These are phyloP conservation scores for Ichneumon xanthorius DNA, from an alignment of 2,888 invertebrate genomes.

Conservation along the genomic window DNA sequence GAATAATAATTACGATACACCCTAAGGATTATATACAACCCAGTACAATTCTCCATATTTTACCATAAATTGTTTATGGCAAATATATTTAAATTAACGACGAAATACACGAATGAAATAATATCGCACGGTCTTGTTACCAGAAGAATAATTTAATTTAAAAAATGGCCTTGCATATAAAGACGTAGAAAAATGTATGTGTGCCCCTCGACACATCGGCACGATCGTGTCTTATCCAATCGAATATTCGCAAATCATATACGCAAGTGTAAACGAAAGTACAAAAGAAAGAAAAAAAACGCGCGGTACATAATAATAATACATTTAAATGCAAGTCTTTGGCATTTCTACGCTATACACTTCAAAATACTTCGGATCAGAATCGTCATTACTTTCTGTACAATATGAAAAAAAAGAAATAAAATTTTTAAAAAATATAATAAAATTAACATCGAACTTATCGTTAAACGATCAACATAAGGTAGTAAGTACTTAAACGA, in stretches of 20 bases:
- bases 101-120: conserved; percentile 15
- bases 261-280: conserved; percentile 40
- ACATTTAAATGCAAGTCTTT: conserved; percentile 83
- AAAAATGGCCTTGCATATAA: conserved; percentile 13
- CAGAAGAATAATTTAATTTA: conserved; percentile 22
- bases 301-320: conserved; percentile 73
- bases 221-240: background rate
- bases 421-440: background rate
- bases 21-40: conserved; percentile 71
- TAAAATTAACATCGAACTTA: conserved; percentile 22
- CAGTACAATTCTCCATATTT: conserved; percentile 62
- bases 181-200: conserved; percentile 34
- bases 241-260: conserved; percentile 8
- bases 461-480: conserved; percentile 36
- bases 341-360: conserved; percentile 78
- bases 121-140: conserved; percentile 18
- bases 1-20: conserved; percentile 56
- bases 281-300: conserved; percentile 51
- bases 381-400: conserved; percentile 43
- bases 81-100: conserved; percentile 27
- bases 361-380: conserved; percentile 43
- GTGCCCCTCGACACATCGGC: conserved; percentile 9
- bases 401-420: conserved; percentile 30
- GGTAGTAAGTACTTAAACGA: conserved; percentile 61
- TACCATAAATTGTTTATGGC: conserved; percentile 60